Conservation (phyloP, 2,888 invertebrate species). For the Rapana venosa region DNA sequence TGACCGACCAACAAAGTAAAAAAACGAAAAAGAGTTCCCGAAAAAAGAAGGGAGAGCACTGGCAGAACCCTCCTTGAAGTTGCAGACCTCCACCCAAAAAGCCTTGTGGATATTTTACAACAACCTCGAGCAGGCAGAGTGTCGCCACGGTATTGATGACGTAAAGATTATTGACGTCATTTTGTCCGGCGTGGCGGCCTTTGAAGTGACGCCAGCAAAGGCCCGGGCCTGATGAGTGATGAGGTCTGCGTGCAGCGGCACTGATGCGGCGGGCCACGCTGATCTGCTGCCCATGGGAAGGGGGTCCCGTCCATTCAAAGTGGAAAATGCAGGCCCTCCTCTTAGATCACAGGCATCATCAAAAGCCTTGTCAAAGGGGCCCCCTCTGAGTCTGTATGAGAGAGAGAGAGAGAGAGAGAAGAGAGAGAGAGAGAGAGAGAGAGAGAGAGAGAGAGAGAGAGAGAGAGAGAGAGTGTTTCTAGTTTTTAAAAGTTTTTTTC, state of each 20-base stretch:
- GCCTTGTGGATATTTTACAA: background rate
- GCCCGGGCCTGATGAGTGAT: background rate
- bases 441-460: constrained; percentile 18
- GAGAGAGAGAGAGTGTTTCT: background rate
- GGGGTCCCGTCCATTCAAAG: background rate
- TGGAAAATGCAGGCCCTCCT: background rate
- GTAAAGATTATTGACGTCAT: constrained; percentile 11
- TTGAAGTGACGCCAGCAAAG: background rate
- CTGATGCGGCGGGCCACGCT: background rate
- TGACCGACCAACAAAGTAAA: too few species aligned
- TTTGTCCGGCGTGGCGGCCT: background rate
- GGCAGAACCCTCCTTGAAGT: background rate
- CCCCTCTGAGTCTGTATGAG: background rate
- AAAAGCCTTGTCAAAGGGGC: background rate
- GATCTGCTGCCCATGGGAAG: background rate
- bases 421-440: constrained; percentile 14
- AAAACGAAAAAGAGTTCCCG: too few species aligned
- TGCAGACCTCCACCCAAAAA: background rate
- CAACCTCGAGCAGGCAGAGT: background rate
- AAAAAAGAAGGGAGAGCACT: background rate
- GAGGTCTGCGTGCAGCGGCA: background rate
- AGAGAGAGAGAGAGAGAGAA: constrained; percentile 12
- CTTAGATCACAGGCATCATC: background rate
- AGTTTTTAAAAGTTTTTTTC: too few species aligned
- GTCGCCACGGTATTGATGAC: constrained; percentile 5